Evolutionary conservation across 1,140 invertebrate species (phyloP), one percentile per base, ranked within the genome.

Genomic region (Zaprionus capensis): DNA sequence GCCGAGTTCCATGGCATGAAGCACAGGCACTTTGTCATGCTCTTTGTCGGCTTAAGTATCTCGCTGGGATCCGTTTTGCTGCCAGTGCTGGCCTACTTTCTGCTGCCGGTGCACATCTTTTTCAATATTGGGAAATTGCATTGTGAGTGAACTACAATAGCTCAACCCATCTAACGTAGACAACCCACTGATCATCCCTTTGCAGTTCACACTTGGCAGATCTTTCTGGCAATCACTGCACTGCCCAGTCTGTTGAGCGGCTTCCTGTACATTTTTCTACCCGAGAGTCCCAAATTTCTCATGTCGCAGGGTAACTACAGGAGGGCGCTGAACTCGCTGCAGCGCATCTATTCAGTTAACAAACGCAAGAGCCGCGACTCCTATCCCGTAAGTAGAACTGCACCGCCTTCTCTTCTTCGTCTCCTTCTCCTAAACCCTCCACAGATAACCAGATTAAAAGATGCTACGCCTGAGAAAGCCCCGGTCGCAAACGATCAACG

Each of bases 241-340:
- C 22, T 97, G 24, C 95, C 96, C 3, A 95, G 94, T 9, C 72
- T 97, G 0, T 71, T 96, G 1, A 95, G 95, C 5, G 94, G 95
- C 0, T 70, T 95, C 7, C 91, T 94, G 1, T 94, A 96, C 64
- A 93, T 94, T n/a, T 95, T 95, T 75, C 93, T 97, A 15, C 95
- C 96, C 0, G 97, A 97, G 88, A 97, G 96, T 86, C 96, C 97
- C 17, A 97, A 97, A 92, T 97, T 96, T 90, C 93, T 97, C 0
- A 96, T 97, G 94, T 94, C 95, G 0, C 93, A 94, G 85, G 95
- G 96, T 65, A 94, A 94, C 41, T 96, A 95, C 69, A 93, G 94
- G 0, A 95, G 96, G 75, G 96, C 96, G 93, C 15, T 87, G 14
- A 24, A 15, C 2, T 70, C 66, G 0, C 31, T 91, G 15, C 77